Evolutionary conservation across 2,113 vertebrate genomes (phyloP).

Genomic region (Anoura caudifer): DNA sequence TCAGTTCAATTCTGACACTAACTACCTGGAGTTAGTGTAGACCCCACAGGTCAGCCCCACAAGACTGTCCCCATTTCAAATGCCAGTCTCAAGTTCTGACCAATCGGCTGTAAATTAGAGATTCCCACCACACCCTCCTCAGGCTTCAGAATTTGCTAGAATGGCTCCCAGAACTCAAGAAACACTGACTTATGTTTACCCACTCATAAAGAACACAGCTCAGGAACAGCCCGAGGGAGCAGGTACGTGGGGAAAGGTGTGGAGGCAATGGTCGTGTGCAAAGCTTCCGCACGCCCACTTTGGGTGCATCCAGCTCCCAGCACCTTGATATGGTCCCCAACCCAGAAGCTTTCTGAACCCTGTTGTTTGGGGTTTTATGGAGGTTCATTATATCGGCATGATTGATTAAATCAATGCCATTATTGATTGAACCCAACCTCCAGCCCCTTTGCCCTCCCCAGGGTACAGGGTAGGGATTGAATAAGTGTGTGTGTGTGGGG

Average conservation of each 20-base stretch:
- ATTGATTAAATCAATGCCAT: neutral
- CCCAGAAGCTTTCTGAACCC: neutral
- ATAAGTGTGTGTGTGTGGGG: too few species aligned
- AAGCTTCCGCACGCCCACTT: neutral
- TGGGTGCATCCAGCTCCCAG: neutral
- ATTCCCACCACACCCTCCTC: neutral
- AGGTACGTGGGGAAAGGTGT: neutral
- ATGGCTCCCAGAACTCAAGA: neutral
- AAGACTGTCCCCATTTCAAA: neutral
- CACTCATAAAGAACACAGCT: neutral
- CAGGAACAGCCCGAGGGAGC: neutral
- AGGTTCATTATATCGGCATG: neutral
- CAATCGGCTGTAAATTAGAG: neutral
- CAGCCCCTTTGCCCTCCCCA: neutral
- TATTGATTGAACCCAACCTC: neutral
- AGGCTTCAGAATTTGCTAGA: neutral
- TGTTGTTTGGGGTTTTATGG: neutral
- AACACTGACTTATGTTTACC: neutral
- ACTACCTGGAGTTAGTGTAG: neutral
- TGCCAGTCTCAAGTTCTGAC: neutral
- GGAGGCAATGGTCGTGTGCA: fast-evolving
- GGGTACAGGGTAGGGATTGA: neutral
- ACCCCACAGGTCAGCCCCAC: neutral
- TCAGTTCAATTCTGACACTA: neutral
- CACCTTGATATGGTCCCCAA: neutral